A percentile compares a stretch with the other conserved stretches of the same genome.
Evolutionary conservation across 1,140 invertebrate genomes (phyloP).

Genomic region (Brevipalpus yothersi): DNA sequence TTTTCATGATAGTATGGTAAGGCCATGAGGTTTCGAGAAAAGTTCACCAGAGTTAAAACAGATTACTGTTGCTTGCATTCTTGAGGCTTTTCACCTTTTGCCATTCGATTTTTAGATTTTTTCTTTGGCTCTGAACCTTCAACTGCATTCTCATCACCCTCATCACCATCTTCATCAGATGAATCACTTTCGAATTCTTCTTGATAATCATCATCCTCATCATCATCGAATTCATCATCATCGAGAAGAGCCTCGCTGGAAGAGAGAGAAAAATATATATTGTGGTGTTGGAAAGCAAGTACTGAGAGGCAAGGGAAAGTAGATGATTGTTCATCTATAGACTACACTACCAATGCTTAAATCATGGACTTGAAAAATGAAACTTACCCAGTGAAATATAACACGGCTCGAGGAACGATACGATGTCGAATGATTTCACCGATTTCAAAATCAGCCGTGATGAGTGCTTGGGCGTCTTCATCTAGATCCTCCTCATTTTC

Average conservation of each 20-base stretch:
- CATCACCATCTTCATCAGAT: not conserved
- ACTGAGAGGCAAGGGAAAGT: no score
- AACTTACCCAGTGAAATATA: conserved; percentile 58
- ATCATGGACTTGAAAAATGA: conserved; percentile 1
- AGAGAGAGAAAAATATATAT: no score
- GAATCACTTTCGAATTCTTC: not conserved
- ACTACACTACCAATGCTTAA: no score
- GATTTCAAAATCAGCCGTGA: conserved; percentile 85
- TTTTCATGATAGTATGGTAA: not conserved
- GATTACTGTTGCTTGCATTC: not conserved
- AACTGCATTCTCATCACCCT: not conserved
- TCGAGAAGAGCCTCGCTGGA: no score
- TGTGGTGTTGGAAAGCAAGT: no score
- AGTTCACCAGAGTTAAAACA: not conserved
- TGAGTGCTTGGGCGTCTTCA: conserved; percentile 41
- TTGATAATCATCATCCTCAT: not conserved
- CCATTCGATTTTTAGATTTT: not conserved
- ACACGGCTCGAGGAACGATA: conserved; percentile 68
- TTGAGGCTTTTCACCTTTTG: not conserved
- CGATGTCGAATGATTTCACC: conserved; percentile 88
- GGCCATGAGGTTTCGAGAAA: not conserved
- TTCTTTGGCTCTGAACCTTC: not conserved
- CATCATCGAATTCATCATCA: not conserved
- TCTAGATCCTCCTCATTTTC: conserved; percentile 34
- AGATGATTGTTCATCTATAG: no score